phyloP scores from a whole-genome alignment of 2,888 invertebrate species.

The Anorthoa munda region DNA sequence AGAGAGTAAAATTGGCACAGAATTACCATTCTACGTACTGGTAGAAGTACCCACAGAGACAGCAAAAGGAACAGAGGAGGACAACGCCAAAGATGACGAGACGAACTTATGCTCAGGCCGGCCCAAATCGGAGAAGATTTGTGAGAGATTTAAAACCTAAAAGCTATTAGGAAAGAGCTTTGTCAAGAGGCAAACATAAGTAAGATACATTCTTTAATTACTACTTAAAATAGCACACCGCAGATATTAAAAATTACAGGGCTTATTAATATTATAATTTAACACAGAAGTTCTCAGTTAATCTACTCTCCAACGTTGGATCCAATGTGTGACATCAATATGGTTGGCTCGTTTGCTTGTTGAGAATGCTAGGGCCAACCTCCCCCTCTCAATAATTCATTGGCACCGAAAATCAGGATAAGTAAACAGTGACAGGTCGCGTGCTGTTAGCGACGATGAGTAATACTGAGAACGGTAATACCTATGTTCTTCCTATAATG shows the following conservation, averaged over 20 bases:
- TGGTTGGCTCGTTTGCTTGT: slow-evolving; percentile 24
- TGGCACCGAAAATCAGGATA: slow-evolving; percentile 77
- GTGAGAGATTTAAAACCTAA: no score
- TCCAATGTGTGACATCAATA: slow-evolving; percentile 25
- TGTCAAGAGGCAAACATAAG: no score
- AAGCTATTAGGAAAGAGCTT: no score
- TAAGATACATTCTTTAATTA: no score
- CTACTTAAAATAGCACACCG: background rate
- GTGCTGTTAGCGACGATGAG: slow-evolving; percentile 70
- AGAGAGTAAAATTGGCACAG: background rate
- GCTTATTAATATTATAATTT: background rate
- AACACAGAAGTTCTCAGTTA: background rate
- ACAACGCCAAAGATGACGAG: background rate
- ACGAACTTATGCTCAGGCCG: no score
- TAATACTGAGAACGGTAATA: slow-evolving; percentile 56
- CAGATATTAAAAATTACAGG: background rate
- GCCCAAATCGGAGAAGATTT: no score
- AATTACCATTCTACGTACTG: background rate
- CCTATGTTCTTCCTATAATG: slow-evolving; percentile 20
- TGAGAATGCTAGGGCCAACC: slow-evolving; percentile 27
- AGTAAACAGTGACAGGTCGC: slow-evolving; percentile 78
- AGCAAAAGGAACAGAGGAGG: background rate
- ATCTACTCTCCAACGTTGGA: slow-evolving; percentile 28
- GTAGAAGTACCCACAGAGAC: background rate
- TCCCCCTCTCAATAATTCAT: slow-evolving; percentile 74